These are phyloP conservation scores for Columba janthina DNA, from an alignment of 2,113 vertebrate species.

Conservation along the genomic window DNA sequence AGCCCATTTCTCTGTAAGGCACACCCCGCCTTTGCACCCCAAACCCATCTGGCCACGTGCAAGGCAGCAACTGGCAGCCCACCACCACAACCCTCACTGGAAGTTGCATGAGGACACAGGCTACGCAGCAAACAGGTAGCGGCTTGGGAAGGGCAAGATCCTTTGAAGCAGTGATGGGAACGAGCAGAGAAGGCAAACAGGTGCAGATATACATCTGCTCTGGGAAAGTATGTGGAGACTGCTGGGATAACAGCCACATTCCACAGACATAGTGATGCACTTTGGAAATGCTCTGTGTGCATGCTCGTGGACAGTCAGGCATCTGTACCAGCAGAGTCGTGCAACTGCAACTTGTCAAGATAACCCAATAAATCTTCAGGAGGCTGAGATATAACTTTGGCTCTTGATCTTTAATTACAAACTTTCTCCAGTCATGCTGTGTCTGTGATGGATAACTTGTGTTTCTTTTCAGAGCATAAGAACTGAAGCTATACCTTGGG, in stretches of 20 bases:
- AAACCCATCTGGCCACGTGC: fast-evolving
- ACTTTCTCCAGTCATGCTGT: not conserved
- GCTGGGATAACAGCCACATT: not conserved
- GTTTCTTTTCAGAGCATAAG: not conserved
- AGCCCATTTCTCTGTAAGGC: not conserved
- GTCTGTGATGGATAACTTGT: not conserved
- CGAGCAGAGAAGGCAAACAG: not conserved
- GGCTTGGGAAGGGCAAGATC: fast-evolving
- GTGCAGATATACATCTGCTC: slow-evolving; percentile 18
- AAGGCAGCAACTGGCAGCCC: not conserved
- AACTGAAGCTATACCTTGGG: not conserved
- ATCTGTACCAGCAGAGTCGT: not conserved
- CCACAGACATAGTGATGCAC: not conserved
- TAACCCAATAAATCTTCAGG: not conserved
- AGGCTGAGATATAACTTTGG: not conserved
- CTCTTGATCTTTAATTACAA: not conserved
- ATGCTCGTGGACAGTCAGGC: fast-evolving
- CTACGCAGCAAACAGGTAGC: not conserved
- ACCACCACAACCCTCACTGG: fast-evolving
- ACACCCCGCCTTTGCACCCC: not conserved
- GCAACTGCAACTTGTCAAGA: not conserved
- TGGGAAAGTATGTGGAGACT: not conserved
- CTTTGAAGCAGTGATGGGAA: slow-evolving; percentile 1
- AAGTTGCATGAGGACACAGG: not conserved
- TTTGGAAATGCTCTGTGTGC: not conserved